Conservation (phyloP, 2,888 invertebrate species). For the Drosophila histrio region DNA sequence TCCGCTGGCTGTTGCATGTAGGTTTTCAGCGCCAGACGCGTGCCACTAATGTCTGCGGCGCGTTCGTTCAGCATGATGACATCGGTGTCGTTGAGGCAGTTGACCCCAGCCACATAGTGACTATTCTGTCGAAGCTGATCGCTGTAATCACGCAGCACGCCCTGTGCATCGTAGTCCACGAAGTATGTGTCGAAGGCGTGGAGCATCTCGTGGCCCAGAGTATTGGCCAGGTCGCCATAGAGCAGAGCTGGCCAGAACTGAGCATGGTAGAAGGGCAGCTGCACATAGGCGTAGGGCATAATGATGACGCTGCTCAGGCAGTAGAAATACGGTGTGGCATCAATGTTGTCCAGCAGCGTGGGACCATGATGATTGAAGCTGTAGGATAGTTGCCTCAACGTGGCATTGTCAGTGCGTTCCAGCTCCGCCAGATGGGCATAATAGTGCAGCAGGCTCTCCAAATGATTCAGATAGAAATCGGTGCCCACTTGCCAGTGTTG, state of each 20-base stretch:
- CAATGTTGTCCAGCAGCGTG: slow-evolving; percentile 67
- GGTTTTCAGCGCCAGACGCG: slow-evolving; percentile 71
- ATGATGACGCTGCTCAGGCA: slow-evolving; percentile 71
- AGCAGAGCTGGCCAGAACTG: slow-evolving; percentile 77
- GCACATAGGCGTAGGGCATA: slow-evolving; percentile 74
- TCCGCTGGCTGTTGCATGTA: slow-evolving; percentile 57
- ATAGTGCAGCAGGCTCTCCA: slow-evolving; percentile 65
- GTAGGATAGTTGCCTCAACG: slow-evolving; percentile 47
- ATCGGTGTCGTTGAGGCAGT: slow-evolving; percentile 60
- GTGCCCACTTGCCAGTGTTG: slow-evolving; percentile 50
- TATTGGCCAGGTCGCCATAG: slow-evolving; percentile 78
- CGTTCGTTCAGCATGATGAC: slow-evolving; percentile 66
- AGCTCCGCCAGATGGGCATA: slow-evolving; percentile 51
- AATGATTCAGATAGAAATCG: slow-evolving; percentile 73
- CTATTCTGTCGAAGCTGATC: slow-evolving; percentile 50
- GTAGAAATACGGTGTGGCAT: slow-evolving; percentile 76
- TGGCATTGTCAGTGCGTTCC: slow-evolving; percentile 33
- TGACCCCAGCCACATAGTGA: slow-evolving; percentile 47
- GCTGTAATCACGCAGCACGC: slow-evolving; percentile 58
- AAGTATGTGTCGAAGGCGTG: slow-evolving; percentile 75
- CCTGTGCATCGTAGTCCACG: slow-evolving; percentile 68
- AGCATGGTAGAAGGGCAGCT: slow-evolving; percentile 69
- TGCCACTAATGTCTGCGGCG: slow-evolving; percentile 77
- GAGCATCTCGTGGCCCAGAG: slow-evolving; percentile 78
- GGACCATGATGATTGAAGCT: slow-evolving; percentile 74